Base-by-base conservation (phyloP, 2,113 vertebrate genomes). In the Cettia cetti region DNA sequence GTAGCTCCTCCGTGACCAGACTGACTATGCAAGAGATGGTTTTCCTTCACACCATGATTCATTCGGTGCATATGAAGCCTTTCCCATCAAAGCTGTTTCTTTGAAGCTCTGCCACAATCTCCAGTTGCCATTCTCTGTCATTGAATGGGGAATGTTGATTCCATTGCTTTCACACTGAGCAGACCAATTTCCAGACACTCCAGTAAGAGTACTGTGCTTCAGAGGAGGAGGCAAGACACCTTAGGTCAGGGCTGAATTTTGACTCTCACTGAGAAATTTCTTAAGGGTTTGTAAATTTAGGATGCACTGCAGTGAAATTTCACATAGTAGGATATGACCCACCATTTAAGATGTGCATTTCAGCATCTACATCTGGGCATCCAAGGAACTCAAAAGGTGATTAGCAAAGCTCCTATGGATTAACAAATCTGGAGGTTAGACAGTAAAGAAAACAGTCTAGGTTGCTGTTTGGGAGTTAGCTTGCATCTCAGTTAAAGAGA, bases 401-500 rank as follows among this genome's bases (percentile, higher is more conserved):
- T 66, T 54, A 63, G 6, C 59, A 35, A 75, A 64, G 11, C 39
- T 57, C 5, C 22, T n/a, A 7, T 49, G 6, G 26, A 40, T 40
- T 53, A 75, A 52, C 13, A 81, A 54, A 63, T 10, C 9, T 66
- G 14, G 17, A 64, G 7, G 21, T 35, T 68, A 75, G 30, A 14
- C 14, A 44, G 18, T 19, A 66, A 71, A 57, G 42, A 47, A 79
- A 82, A 30, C 6, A 52, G 5, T 42, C 17, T 70, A 18, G 5
- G 7, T 11, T 45, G 14, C 1, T 86, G 6, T 66, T 87, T 74
- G 5, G 5, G 9, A 45, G 64, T 35, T 82, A 68, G 4, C 12
- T 59, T 2, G 0, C 16, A 22, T 56, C 10, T 60, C 42, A 56
- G 0, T 69, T 44, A 60, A 54, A 56, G 10, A 52, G 2, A 1